phyloP scores from a whole-genome alignment of 2,888 invertebrate genomes.

The Hypsopygia costalis region DNA sequence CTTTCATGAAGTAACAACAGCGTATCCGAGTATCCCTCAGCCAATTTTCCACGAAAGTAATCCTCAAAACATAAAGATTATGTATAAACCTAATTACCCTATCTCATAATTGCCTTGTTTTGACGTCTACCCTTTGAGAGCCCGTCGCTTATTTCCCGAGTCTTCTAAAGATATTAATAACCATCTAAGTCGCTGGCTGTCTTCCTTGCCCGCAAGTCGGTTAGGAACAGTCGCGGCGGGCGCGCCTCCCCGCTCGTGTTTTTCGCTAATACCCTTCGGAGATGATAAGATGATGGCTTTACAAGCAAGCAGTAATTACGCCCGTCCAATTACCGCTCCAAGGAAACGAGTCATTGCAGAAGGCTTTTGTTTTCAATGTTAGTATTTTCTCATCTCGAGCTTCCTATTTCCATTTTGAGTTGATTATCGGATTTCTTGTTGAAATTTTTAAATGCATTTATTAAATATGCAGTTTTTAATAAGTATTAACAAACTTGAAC shows the following conservation, averaged over 20 bases:
- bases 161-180: constrained; percentile 75
- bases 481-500: too few species aligned
- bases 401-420: constrained; percentile 5
- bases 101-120: constrained; percentile 77
- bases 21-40: constrained; percentile 11
- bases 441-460: neutral
- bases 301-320: constrained; percentile 76
- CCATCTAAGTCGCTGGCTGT: constrained; percentile 65
- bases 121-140: constrained; percentile 75
- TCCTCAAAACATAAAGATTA: constrained; percentile 56
- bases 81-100: constrained; percentile 72
- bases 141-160: constrained; percentile 65
- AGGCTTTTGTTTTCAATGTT: constrained; percentile 42
- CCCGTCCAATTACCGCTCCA: constrained; percentile 65
- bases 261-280: constrained; percentile 73
- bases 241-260: constrained; percentile 46
- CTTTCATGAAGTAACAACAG: constrained; percentile 8
- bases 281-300: constrained; percentile 78
- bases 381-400: constrained; percentile 21
- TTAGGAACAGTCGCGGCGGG: constrained; percentile 23
- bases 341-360: constrained; percentile 46
- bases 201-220: constrained; percentile 55
- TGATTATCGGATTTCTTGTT: constrained; percentile 4
- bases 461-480: too few species aligned
- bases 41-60: constrained; percentile 35